These are phyloP conservation scores for Drosophila ficusphila DNA, from an alignment of 1,140 invertebrate genomes.

Conservation along the genomic window DNA sequence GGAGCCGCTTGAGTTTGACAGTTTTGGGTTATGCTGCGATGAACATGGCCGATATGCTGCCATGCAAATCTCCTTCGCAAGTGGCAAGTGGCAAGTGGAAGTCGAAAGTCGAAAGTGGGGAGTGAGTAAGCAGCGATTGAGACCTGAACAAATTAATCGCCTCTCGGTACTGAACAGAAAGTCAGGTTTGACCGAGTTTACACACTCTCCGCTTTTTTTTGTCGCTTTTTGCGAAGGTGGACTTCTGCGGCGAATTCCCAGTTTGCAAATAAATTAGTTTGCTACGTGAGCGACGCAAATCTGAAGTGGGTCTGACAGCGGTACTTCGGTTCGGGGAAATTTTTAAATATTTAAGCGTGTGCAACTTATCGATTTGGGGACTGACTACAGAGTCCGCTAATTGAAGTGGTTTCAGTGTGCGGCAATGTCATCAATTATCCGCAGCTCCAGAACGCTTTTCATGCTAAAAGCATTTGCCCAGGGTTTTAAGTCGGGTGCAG, in stretches of 20 bases:
- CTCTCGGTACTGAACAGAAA: conserved; percentile 33
- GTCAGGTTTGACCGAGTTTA: conserved; percentile 52
- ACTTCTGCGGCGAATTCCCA: conserved; percentile 58
- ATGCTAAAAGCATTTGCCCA: conserved; percentile 20
- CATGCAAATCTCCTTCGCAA: conserved; percentile 59
- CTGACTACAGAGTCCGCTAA: conserved; percentile 50
- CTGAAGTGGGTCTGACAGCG: conserved; percentile 78
- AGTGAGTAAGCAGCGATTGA: conserved; percentile 60
- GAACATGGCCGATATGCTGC: conserved; percentile 69
- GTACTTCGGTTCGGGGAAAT: conserved; percentile 25
- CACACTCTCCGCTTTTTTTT: conserved; percentile 12
- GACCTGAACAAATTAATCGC: conserved; percentile 77
- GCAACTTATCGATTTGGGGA: conserved; percentile 70
- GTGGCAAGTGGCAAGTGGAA: conserved; percentile 40
- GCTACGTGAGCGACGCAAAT: conserved; percentile 75
- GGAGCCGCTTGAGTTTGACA: conserved; percentile 70
- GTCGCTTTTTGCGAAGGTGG: conserved; percentile 17
- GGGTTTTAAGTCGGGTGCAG: background rate
- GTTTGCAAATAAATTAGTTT: conserved; percentile 80
- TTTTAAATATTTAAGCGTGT: conserved; percentile 71
- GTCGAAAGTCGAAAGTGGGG: conserved; percentile 1
- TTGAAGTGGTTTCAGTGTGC: conserved; percentile 67
- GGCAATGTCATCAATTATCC: conserved; percentile 68
- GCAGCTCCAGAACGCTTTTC: conserved; percentile 49
- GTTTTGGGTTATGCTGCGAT: conserved; percentile 78